A percentile compares a stretch with the other conserved stretches of the same genome.
These are phyloP conservation scores for Melipona quadrifasciata DNA, from an alignment of 1,140 invertebrate species.

Conservation along the genomic window DNA sequence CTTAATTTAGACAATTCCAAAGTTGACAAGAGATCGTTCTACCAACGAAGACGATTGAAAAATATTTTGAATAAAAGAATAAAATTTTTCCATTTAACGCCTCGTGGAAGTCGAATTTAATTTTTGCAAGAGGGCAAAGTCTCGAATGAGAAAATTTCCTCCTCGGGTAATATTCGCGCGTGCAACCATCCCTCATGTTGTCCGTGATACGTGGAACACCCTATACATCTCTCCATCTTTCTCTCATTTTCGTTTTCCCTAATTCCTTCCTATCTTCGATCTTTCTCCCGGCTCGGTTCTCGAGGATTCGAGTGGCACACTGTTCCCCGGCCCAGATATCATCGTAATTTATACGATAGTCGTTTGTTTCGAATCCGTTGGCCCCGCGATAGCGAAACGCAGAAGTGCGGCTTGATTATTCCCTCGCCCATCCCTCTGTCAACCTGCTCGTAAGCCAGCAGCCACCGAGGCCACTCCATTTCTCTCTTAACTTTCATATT, in stretches of 20 bases:
- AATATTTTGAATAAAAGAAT: too few relatives aligned
- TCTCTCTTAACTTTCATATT: slow-evolving; percentile 51
- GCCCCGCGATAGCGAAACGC: slow-evolving; percentile 33
- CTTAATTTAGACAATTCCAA: too few relatives aligned
- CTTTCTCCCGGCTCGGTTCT: slow-evolving; percentile 16
- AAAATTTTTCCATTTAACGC: too few relatives aligned
- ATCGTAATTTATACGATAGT: slow-evolving; percentile 67
- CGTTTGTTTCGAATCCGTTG: slow-evolving; percentile 60
- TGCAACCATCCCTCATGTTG: too few relatives aligned
- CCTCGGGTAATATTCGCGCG: neutral
- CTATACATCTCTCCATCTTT: neutral
- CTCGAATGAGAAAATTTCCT: too few relatives aligned
- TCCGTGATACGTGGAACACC: too few relatives aligned
- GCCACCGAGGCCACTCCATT: slow-evolving; percentile 2
- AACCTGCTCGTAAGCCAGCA: neutral
- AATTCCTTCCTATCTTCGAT: neutral
- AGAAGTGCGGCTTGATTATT: slow-evolving; percentile 63
- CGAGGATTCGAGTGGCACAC: slow-evolving; percentile 36
- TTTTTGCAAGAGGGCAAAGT: too few relatives aligned
- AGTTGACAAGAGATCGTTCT: too few relatives aligned
- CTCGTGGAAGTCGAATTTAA: too few relatives aligned
- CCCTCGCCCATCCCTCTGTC: slow-evolving; percentile 20
- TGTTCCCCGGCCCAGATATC: slow-evolving; percentile 54
- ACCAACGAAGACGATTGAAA: too few relatives aligned
- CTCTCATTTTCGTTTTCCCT: neutral